These are phyloP conservation scores for Pristionchus maxplancki DNA, from an alignment of 2,888 invertebrate species.

Conservation along the genomic window DNA sequence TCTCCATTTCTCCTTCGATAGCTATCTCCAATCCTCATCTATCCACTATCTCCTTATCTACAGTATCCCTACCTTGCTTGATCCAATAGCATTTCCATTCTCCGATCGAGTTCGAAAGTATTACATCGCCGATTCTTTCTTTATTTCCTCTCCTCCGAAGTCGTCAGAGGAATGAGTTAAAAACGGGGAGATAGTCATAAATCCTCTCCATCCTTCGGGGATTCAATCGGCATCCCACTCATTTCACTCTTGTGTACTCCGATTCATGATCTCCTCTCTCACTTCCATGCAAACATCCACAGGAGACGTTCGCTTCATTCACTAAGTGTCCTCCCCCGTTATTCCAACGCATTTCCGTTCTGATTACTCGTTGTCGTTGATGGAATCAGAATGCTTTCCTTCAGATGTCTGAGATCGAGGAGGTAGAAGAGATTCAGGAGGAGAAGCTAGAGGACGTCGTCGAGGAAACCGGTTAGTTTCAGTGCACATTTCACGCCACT, in stretches of 20 bases:
- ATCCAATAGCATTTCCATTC: background rate
- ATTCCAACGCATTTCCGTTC: background rate
- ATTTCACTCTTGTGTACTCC: background rate
- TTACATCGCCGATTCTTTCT: slow-evolving; percentile 17
- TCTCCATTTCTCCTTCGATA: slow-evolving; percentile 15
- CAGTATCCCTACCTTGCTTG: background rate
- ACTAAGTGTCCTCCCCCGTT: background rate
- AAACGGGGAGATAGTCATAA: slow-evolving; percentile 19
- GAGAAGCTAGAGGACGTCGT: background rate
- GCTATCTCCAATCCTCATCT: slow-evolving; percentile 5
- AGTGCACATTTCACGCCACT: background rate
- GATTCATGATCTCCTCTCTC: slow-evolving; percentile 12
- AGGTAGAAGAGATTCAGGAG: slow-evolving; percentile 40
- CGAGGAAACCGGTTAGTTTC: background rate
- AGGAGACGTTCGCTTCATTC: background rate
- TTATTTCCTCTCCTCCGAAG: slow-evolving; percentile 5
- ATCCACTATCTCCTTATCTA: background rate
- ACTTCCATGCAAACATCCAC: background rate
- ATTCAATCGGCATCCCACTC: background rate
- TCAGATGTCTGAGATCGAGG: slow-evolving; percentile 39
- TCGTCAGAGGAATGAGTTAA: slow-evolving; percentile 38
- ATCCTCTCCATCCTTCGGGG: background rate
- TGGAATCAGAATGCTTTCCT: background rate
- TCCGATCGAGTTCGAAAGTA: background rate
- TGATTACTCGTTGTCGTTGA: background rate